phyloP scores from a whole-genome alignment of 2,797 vertebrate species.

The Oophaga sylvatica region DNA sequence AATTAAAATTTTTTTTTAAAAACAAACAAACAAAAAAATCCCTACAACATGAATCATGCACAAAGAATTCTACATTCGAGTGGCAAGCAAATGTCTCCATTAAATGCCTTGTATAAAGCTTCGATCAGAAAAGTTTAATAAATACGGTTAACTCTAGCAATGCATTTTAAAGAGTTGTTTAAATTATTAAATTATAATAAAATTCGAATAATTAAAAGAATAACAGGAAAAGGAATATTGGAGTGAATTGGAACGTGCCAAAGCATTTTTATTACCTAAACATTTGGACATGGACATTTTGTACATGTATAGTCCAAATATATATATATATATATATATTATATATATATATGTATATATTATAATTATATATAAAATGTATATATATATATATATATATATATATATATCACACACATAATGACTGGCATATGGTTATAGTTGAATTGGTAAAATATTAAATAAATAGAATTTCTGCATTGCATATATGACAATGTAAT shows the following conservation, averaged over 20 bases:
- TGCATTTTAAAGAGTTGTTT: neutral
- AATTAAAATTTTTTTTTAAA: neutral
- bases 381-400: neutral
- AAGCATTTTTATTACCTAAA: neutral
- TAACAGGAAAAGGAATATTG: no score
- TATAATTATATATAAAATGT: no score
- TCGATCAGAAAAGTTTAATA: neutral
- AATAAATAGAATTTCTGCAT: slow-evolving; percentile 45
- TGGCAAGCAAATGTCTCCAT: neutral
- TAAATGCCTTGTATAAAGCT: neutral
- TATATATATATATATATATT: no score
- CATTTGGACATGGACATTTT: neutral
- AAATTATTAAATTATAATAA: neutral
- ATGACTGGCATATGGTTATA: slow-evolving; percentile 2
- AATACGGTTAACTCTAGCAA: neutral
- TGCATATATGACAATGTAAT: slow-evolving; percentile 31
- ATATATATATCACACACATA: neutral
- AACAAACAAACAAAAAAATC: neutral
- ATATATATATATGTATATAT: no score
- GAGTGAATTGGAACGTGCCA: no score
- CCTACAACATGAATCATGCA: neutral
- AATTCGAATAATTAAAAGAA: neutral
- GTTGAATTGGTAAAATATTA: neutral
- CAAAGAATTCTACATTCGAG: neutral
- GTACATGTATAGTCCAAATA: neutral